A percentile compares a stretch with the other conserved stretches of the same genome.
Evolutionary conservation across 92 coral and sea anemone species (phyloP).

Genomic region (Umimayanthus kanabou): DNA sequence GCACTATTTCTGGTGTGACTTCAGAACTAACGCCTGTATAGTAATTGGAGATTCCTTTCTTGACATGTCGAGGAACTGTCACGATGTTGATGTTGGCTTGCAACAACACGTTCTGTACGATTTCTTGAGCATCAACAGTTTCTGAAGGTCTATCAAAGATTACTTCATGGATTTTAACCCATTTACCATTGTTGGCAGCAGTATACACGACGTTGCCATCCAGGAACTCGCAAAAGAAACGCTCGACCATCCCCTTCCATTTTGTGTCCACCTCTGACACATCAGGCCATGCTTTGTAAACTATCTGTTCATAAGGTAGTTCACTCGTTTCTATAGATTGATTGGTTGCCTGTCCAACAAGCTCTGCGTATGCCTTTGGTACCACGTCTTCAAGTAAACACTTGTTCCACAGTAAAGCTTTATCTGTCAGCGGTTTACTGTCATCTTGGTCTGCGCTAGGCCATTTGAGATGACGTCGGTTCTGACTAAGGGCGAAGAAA

Average conservation of each 20-base stretch:
- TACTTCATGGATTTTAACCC: conserved; percentile 36
- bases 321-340: conserved; percentile 4
- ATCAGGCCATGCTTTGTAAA: conserved; percentile 80
- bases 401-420: conserved; percentile 73
- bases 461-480: conserved; percentile 80
- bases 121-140: conserved; percentile 16
- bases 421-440: conserved; percentile 57
- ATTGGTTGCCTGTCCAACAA: conserved; percentile 42
- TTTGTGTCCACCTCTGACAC: conserved; percentile 49
- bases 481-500: conserved; percentile 80
- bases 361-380: conserved; percentile 70
- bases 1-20: conserved; percentile 57
- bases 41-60: conserved; percentile 15
- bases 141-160: conserved; percentile 17
- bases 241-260: conserved; percentile 54
- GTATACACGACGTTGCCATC: not conserved
- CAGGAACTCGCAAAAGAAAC: conserved; percentile 42
- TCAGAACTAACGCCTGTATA: not conserved
- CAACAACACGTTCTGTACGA: conserved; percentile 45
- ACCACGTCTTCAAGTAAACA: conserved; percentile 65
- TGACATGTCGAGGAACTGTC: conserved; percentile 56
- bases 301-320: conserved; percentile 19
- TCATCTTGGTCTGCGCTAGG: conserved; percentile 71
- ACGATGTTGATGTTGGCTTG: conserved; percentile 41
- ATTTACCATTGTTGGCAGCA: not conserved